Percentiles rank a stretch among this genome's conserved stretches.
phyloP scores from a whole-genome alignment of 2,113 vertebrate genomes.

The Amphilophus citrinellus region DNA sequence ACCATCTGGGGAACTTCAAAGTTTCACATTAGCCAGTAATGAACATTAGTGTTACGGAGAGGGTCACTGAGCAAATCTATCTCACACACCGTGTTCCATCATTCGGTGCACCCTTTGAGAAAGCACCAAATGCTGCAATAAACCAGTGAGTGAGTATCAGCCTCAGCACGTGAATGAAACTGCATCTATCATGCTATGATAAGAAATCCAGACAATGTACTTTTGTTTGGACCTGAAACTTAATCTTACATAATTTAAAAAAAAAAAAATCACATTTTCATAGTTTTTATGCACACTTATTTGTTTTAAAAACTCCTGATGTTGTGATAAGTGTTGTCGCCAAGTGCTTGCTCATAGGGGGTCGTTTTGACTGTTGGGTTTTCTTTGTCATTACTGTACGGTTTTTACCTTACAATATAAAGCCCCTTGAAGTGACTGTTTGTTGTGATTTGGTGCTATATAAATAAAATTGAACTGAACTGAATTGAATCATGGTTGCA shows the following conservation, averaged over 20 bases:
- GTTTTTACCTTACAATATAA: too few species aligned
- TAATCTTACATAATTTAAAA: neutral
- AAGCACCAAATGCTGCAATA: slow-evolving; percentile 58
- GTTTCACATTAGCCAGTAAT: slow-evolving; percentile 81
- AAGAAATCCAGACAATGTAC: slow-evolving; percentile 16
- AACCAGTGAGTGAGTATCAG: slow-evolving; percentile 46
- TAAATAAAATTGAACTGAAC: too few species aligned
- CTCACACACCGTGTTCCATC: slow-evolving; percentile 46
- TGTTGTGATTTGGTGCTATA: too few species aligned
- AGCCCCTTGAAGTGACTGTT: too few species aligned
- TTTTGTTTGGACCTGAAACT: slow-evolving; percentile 5
- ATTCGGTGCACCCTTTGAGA: slow-evolving; percentile 43
- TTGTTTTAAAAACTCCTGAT: neutral
- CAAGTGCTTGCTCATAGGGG: too few species aligned
- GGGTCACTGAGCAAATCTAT: slow-evolving; percentile 77
- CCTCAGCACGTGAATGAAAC: slow-evolving; percentile 52
- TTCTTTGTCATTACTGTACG: too few species aligned
- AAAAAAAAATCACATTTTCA: neutral
- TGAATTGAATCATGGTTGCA: too few species aligned
- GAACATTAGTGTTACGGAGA: slow-evolving; percentile 73
- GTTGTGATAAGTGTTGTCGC: neutral
- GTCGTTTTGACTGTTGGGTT: too few species aligned
- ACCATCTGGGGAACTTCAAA: slow-evolving; percentile 84
- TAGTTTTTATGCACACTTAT: neutral
- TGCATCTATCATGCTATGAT: slow-evolving; percentile 39